Base-by-base conservation (phyloP, 2,888 invertebrate species). In the Platypus cylindrus region DNA sequence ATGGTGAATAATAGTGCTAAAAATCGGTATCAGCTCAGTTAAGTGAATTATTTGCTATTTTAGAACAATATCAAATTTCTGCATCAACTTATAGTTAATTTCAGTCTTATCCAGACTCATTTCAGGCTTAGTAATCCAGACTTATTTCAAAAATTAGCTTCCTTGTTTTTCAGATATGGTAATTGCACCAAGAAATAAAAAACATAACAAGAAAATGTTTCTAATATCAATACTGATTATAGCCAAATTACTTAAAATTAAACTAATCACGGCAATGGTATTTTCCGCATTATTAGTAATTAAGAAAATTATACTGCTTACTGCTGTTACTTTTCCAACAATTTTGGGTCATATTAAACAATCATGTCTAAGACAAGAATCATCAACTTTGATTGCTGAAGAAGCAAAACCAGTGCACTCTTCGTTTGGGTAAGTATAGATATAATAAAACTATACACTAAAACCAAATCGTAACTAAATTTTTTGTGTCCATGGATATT, bases 281-380 rank as follows among this genome's bases (percentile, higher is more conserved):
- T 63, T 78, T 3, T 57, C 75, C 7, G 65, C 70, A 2, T 71
- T 78, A 1, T 55, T 78, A 45, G 64, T 75, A 48, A 75, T 78
- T 44, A 78, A 78, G 59, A 78, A 78, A 48, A 56, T 76, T 2
- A 56, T 78, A 8, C 56, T 78, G 3, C 54, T 74, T 1, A 74
- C 68, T 5, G 73, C 75, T 0, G 48, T 78, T 7, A 54, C 75
- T 17, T 52, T 75, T 13, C 77, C 78, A 2, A 38, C 41, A 11
- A 41, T 49, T 5, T 27, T 52, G 8, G 45, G 45, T 27, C 44
- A 48, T 29, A 47, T 52, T n/a, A 50, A 49, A 32, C 36, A 36
- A 12, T 40, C 47, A 1, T 49, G 49, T 34, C 39, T 34, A 17
- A 35, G 32, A 25, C 36, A 40, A 17, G 37, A 41, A 8, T 17